Evolutionary conservation across 2,888 invertebrate species (phyloP).

Genomic region (Biston betularia): DNA sequence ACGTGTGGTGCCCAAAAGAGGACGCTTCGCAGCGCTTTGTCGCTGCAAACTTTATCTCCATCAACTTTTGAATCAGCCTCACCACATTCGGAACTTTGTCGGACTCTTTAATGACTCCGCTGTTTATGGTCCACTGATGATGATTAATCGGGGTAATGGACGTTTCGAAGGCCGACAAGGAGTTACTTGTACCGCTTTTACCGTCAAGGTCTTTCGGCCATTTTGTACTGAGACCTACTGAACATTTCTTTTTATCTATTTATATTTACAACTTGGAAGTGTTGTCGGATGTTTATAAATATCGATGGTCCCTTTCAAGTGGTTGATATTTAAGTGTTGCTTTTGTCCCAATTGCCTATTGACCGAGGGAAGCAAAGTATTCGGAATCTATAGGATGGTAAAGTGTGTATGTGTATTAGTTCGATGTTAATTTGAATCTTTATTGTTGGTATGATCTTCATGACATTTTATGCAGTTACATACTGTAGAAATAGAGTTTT

Average conservation of each 20-base stretch:
- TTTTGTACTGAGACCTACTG: background rate
- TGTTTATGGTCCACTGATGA: constrained; percentile 18
- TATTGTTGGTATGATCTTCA: too few relatives aligned
- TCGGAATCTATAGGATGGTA: too few relatives aligned
- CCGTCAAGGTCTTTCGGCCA: constrained; percentile 4
- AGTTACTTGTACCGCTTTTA: constrained; percentile 3
- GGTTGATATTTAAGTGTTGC: too few relatives aligned
- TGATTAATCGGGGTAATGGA: constrained; percentile 20
- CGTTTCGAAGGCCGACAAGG: constrained; percentile 9
- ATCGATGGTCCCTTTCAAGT: background rate
- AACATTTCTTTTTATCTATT: background rate
- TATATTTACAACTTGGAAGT: background rate
- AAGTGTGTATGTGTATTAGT: too few relatives aligned
- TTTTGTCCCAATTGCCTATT: too few relatives aligned
- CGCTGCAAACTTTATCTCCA: constrained; percentile 5
- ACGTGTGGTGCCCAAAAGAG: constrained; percentile 57
- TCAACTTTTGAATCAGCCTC: constrained; percentile 2
- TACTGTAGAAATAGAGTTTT: too few relatives aligned
- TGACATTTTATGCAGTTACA: too few relatives aligned
- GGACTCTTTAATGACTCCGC: background rate
- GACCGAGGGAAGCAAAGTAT: too few relatives aligned
- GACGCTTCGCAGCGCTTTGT: constrained; percentile 30
- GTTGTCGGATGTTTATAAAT: background rate
- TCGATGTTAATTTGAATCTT: too few relatives aligned
- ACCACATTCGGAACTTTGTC: constrained; percentile 1